Base-by-base conservation (phyloP, 2,888 invertebrate genomes). In the Entomobrya multifasciata region DNA sequence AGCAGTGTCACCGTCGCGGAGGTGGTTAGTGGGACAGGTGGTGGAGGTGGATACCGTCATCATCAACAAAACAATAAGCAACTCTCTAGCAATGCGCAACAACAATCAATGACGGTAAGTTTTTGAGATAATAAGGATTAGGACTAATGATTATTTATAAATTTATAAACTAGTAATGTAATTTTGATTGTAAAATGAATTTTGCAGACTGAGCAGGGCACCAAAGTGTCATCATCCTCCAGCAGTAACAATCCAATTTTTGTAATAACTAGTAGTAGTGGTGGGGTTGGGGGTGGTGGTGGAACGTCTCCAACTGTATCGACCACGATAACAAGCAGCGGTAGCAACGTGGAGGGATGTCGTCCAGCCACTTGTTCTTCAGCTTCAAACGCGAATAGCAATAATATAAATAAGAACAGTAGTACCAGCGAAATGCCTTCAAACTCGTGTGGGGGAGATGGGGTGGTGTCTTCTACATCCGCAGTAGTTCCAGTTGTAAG, bases 391-490 rank as follows among this genome's bases (percentile, higher is more conserved):
- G n/a, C 36, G 15, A 25, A 20, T 27, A 44, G 47, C 65, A 83
- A 25, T 60, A 83, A 77, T 52, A 77, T 47, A 77, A 84, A 70
- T 52, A 36, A n/a, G 11, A 62, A 27, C 22, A 60, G 60, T 62
- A 62, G 36, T 36, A 57, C 60, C 47, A 47, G 10, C 22, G 84
- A 84, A 57, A 84, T 84, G 84, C 84, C 84, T 84, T 84, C 84
- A 55, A 84, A 77, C 22, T 65, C 83, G 27, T 57, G 72, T 81
- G 72, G 25, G 3, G 41, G 41, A 15, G 60, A 62, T 8, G 27
- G 30, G 15, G 36, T 17, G 0, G 62, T 62, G 30, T 62, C 62
- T 30, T 62, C 62, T 30, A 36, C 62, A 36, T 62, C 62, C 36
- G 36, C 36, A n/a, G 20, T 36, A 30, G 62, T 62, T 30, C 62